Conservation (phyloP, 2,888 invertebrate species). For the Sericinus montela region DNA sequence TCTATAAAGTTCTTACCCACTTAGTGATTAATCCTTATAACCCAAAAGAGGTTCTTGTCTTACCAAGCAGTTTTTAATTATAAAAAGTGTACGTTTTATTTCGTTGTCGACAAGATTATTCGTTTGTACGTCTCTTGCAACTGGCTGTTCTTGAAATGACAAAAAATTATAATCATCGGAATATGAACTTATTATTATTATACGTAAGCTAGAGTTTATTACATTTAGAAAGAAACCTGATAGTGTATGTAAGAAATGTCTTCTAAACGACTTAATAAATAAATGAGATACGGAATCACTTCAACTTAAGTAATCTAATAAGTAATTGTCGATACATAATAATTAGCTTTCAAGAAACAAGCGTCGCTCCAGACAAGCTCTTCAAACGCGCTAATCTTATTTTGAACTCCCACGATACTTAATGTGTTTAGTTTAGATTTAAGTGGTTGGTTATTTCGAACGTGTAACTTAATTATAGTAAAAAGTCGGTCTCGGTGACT, state of each 20-base stretch:
- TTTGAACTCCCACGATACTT: not conserved
- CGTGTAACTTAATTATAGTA: not conserved
- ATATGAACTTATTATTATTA: no score
- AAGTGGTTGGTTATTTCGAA: not conserved
- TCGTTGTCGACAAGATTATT: no score
- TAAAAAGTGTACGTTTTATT: no score
- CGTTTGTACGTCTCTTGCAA: no score
- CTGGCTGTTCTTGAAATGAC: no score
- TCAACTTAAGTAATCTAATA: not conserved
- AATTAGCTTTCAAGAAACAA: not conserved
- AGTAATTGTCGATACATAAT: not conserved
- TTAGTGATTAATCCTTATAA: no score
- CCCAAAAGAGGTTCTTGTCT: no score
- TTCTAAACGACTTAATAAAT: not conserved
- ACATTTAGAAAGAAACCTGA: no score
- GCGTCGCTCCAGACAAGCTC: not conserved
- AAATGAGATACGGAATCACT: not conserved
- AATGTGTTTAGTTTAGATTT: not conserved
- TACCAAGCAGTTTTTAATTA: no score
- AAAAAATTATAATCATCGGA: no score
- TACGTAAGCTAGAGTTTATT: no score
- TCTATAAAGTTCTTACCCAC: no score
- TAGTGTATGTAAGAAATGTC: not conserved
- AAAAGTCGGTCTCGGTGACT: not conserved
- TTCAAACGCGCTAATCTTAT: not conserved